Base-by-base conservation (phyloP, 2,113 vertebrate genomes). In the Ceyx cyanopectus region DNA sequence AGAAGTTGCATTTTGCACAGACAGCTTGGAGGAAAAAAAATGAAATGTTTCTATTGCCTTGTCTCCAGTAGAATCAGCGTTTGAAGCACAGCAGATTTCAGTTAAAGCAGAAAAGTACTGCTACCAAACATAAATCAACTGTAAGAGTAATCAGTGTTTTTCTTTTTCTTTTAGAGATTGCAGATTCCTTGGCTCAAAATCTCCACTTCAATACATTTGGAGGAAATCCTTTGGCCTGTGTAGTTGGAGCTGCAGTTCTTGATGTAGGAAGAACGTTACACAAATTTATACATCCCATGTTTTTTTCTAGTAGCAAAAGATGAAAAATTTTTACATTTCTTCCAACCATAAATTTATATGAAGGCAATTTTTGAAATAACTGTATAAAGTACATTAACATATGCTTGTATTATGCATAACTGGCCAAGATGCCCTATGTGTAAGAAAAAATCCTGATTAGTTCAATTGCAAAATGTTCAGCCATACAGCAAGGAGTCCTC, bases 151-250 rank as follows among this genome's bases (percentile, higher is more conserved):
- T 26, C 22, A 63, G 0, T 67, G 27, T 29, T 94, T 7, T 82
- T 73, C 37, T 92, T 96, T 80, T 79, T 74, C 54, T 91, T 87
- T 60, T 69, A 99, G 99, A 99, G 95, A 98, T 99, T 78, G 98
- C 98, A 22, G 94, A 85, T 34, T 97, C 98, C 17, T 98, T 99
- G 92, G 90, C 91, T 37, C 96, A 98, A 60, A 92, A 81, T 12
- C n/a, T 85, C 72, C 98, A 99, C 61, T 98, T 99, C 95, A 99
- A 98, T 93, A 99, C 99, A 1, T 99, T 99, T 65, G 99, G 98
- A 86, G 99, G 99, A 88, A 99, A 92, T 81, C 98, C 99, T 32
- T 1, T 99, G 91, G 99, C 98, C 66, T 99, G 98, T 24, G 92
- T 95, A 3, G 84, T 98, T 46, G 99, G 97, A 74, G 98, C 98